Conservation (phyloP, 2,888 invertebrate species). For the Listrodromus nycthemerus region DNA sequence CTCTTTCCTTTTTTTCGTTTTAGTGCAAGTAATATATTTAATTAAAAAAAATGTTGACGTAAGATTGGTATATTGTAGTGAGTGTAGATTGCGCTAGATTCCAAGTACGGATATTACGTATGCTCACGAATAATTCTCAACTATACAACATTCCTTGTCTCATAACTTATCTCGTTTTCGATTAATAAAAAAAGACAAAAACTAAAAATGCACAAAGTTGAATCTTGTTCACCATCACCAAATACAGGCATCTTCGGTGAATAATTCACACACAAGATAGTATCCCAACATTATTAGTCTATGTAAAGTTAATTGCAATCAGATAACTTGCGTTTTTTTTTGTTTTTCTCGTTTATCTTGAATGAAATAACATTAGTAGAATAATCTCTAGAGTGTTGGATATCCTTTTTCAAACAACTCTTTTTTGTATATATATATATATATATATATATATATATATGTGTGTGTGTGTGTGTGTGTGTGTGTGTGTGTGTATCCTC, state of each 20-base stretch:
- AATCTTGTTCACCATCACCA: constrained; percentile 46
- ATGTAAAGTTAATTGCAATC: constrained; percentile 36
- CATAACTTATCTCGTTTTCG: constrained; percentile 10
- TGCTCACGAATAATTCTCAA: constrained; percentile 9
- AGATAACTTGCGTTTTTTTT: constrained; percentile 2
- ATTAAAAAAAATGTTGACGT: neutral
- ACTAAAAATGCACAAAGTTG: constrained; percentile 17
- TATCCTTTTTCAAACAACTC: neutral
- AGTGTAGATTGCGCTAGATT: constrained; percentile 24
- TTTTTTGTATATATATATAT: constrained; percentile 24
- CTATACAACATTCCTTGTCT: constrained; percentile 16
- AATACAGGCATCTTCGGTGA: constrained; percentile 29
- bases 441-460: no score
- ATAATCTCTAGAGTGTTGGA: constrained; percentile 27
- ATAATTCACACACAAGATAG: constrained; percentile 16
- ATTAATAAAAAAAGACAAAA: constrained; percentile 23
- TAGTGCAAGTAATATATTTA: constrained; percentile 20
- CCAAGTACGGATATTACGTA: constrained; percentile 34
- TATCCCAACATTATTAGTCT: constrained; percentile 4
- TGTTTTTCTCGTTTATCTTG: constrained; percentile 20
- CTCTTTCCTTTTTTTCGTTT: constrained; percentile 2
- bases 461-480: constrained; percentile 41
- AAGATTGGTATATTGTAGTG: constrained; percentile 3
- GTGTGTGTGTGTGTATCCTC: constrained; percentile 45
- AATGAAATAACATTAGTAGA: constrained; percentile 28